phyloP scores from a whole-genome alignment of 2,113 vertebrate species.

The Heterotis niloticus region DNA sequence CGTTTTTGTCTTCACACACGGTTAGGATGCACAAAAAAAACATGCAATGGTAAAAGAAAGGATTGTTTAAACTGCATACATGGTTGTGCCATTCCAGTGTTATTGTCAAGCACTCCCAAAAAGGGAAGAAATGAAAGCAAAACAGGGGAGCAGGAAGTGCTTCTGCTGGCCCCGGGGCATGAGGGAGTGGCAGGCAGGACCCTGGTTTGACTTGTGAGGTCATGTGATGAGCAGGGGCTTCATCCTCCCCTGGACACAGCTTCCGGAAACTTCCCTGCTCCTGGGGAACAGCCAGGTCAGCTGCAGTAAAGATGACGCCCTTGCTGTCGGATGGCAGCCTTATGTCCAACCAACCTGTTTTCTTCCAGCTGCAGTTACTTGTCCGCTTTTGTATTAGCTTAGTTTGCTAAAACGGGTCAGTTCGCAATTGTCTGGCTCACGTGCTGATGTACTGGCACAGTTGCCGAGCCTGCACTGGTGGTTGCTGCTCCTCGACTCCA shows the following conservation, averaged over 20 bases:
- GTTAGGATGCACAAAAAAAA: too few relatives aligned
- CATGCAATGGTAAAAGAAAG: too few relatives aligned
- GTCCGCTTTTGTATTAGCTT: not conserved
- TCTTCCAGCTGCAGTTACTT: not conserved
- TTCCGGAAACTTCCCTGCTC: slow-evolving; percentile 16
- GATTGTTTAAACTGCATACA: too few relatives aligned
- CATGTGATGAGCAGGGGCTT: slow-evolving; percentile 8
- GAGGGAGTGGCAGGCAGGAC: not conserved
- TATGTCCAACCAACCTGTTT: not conserved
- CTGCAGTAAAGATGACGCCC: slow-evolving; percentile 5
- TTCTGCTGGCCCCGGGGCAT: slow-evolving; percentile 6
- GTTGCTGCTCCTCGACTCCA: slow-evolving; percentile 5
- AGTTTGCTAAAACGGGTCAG: not conserved
- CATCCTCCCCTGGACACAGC: slow-evolving; percentile 17
- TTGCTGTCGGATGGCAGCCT: not conserved
- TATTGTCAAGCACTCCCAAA: not conserved
- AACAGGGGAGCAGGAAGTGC: slow-evolving; percentile 18
- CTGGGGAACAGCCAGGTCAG: slow-evolving; percentile 5
- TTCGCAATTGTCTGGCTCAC: not conserved
- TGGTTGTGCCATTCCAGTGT: not conserved
- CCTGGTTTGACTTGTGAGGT: slow-evolving; percentile 12
- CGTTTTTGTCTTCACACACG: too few relatives aligned
- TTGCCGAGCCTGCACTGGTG: not conserved
- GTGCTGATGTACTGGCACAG: not conserved
- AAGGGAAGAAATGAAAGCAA: slow-evolving; percentile 9